These are phyloP conservation scores for Pangasianodon gigas DNA, from an alignment of 2,113 vertebrate species.

Conservation along the genomic window DNA sequence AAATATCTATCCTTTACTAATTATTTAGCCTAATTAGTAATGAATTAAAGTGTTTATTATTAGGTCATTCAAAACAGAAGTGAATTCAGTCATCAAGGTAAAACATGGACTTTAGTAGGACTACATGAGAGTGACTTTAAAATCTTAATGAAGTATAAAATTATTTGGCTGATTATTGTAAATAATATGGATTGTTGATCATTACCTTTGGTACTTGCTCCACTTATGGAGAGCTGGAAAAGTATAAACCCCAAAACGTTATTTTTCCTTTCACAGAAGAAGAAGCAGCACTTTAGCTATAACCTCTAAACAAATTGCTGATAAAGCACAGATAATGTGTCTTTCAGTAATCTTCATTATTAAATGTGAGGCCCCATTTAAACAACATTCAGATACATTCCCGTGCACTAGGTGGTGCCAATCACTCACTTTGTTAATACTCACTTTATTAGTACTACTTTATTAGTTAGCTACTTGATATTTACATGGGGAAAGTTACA, in stretches of 20 bases:
- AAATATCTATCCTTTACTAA: background rate
- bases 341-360: background rate
- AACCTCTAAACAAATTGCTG: background rate
- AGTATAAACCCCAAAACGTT: background rate
- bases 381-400: background rate
- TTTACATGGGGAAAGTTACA: background rate
- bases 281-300: background rate
- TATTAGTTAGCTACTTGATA: background rate
- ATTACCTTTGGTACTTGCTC: constrained; percentile 42
- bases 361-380: background rate
- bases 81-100: background rate
- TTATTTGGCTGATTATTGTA: background rate
- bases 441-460: background rate
- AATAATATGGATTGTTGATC: background rate
- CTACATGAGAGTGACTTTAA: background rate
- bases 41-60: background rate
- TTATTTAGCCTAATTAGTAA: background rate
- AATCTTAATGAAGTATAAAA: background rate
- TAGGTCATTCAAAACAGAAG: background rate
- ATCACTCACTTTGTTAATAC: background rate
- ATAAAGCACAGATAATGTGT: background rate
- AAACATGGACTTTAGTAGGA: constrained; percentile 30
- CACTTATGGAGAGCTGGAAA: constrained; percentile 46
- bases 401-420: background rate
- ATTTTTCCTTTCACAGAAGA: background rate